Conservation (phyloP, 1,140 invertebrate species). For the Rhagoletis pomonella region DNA sequence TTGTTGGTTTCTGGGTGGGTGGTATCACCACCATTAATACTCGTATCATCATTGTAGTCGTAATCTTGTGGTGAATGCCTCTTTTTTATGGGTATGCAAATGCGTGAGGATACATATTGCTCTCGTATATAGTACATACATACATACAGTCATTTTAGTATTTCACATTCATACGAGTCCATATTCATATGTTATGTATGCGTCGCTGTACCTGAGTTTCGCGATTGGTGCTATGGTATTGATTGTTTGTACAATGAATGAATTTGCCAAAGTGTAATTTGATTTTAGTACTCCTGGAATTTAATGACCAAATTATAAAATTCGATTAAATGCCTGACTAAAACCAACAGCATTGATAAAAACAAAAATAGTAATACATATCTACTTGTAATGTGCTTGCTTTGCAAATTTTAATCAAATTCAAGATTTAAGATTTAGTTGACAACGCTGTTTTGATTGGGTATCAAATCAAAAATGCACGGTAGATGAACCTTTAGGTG, state of each 20-base stretch:
- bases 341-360: no score
- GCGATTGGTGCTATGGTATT: background rate
- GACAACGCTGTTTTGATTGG: no score
- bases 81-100: slow-evolving; percentile 3
- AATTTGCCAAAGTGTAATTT: background rate
- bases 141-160: background rate
- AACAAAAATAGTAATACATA: no score
- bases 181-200: background rate
- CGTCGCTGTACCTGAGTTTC: background rate
- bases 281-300: background rate
- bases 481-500: no score
- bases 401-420: no score
- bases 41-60: slow-evolving; percentile 14
- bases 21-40: slow-evolving; percentile 41
- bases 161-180: background rate
- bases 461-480: no score
- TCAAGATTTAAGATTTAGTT: no score
- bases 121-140: background rate
- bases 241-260: background rate
- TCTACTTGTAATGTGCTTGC: no score
- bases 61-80: slow-evolving; percentile 17
- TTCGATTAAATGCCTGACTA: background rate
- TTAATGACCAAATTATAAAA: background rate
- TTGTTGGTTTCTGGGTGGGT: slow-evolving; percentile 20
- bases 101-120: no score